A percentile compares a stretch with the other conserved stretches of the same genome.
These are phyloP conservation scores for Abramis brama DNA, from an alignment of 2,113 vertebrate species.

Conservation along the genomic window DNA sequence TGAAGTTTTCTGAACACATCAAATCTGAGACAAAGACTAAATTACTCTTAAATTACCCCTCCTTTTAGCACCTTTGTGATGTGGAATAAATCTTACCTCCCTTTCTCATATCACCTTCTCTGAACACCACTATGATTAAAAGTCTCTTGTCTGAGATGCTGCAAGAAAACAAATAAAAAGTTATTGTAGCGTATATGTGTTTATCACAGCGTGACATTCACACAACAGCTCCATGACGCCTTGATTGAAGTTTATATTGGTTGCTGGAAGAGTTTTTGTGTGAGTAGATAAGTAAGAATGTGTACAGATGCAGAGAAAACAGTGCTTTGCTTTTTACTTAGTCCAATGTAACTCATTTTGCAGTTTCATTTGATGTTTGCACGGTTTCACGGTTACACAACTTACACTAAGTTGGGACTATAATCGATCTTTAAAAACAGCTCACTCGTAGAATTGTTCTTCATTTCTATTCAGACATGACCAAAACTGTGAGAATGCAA, in stretches of 20 bases:
- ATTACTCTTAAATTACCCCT: constrained; percentile 13
- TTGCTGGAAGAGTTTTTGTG: constrained; percentile 4
- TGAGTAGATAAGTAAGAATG: constrained; percentile 54
- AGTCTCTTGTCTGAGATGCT: constrained; percentile 14
- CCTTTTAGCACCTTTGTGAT: constrained; percentile 17
- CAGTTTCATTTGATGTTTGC: background rate
- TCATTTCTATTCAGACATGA: background rate
- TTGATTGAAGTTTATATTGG: constrained; percentile 40
- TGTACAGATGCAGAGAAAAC: constrained; percentile 20
- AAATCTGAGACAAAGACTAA: constrained; percentile 30
- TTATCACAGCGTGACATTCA: constrained; percentile 33
- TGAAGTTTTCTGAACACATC: background rate
- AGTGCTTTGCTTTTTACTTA: background rate
- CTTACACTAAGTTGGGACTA: background rate
- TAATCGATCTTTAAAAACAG: background rate
- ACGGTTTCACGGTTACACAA: background rate
- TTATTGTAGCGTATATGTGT: constrained; percentile 23
- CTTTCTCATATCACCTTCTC: constrained; percentile 29
- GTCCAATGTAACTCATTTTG: background rate
- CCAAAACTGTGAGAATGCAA: background rate
- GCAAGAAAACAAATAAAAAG: constrained; percentile 34
- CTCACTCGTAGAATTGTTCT: background rate
- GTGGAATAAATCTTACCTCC: background rate
- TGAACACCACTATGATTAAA: constrained; percentile 14
- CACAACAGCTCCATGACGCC: constrained; percentile 16